Percentiles rank a stretch among this genome's conserved stretches.
Evolutionary conservation across 2,113 vertebrate species (phyloP).

Genomic region (Callorhinus ursinus): DNA sequence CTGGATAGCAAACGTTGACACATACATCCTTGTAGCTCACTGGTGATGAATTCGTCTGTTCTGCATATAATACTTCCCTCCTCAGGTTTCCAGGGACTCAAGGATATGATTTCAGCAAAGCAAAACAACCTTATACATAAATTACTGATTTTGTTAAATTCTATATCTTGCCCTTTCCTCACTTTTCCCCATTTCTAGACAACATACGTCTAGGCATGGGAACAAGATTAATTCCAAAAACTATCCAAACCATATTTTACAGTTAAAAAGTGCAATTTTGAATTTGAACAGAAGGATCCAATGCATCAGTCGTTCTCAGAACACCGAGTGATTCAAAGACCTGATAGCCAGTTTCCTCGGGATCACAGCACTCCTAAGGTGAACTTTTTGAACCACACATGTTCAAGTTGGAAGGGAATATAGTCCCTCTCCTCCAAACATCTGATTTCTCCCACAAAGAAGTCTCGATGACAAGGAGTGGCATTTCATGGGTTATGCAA

Average conservation of each 20-base stretch:
- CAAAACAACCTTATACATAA: neutral
- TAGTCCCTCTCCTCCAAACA: neutral
- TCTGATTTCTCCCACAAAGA: neutral
- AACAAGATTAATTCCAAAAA: conserved; percentile 14
- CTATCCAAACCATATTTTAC: neutral
- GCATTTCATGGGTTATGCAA: neutral
- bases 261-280: conserved; percentile 10
- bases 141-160: neutral
- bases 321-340: neutral
- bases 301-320: neutral
- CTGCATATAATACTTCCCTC: conserved; percentile 16
- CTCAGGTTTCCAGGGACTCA: neutral
- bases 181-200: neutral
- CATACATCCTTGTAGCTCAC: neutral
- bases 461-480: neutral
- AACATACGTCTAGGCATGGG: neutral
- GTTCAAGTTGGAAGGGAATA: neutral
- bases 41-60: neutral
- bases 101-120: neutral
- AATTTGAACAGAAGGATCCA: neutral
- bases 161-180: neutral
- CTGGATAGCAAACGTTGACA: conserved; percentile 16
- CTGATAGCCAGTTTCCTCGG: neutral
- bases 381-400: neutral
- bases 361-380: neutral